Conservation (phyloP, 2,888 invertebrate species). For the Melinaea marsaeus region DNA sequence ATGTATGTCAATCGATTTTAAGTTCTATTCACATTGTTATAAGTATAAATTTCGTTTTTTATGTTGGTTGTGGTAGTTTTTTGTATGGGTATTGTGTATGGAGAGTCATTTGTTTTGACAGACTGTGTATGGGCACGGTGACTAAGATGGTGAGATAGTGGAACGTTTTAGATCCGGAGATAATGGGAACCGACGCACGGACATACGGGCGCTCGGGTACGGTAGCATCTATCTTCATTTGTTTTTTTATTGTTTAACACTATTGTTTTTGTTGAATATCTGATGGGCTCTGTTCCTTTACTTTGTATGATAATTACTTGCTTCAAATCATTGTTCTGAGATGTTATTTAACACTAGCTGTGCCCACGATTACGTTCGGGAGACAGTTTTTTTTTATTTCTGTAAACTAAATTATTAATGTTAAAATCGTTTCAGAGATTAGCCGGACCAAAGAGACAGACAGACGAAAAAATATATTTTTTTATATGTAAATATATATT, state of each 20-base stretch:
- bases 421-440: too few relatives aligned
- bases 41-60: constrained; percentile 32
- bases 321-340: background rate
- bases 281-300: constrained; percentile 7
- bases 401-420: too few relatives aligned
- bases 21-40: constrained; percentile 36
- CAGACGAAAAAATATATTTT: too few relatives aligned
- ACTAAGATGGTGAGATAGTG: constrained; percentile 70
- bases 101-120: constrained; percentile 71
- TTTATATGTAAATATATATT: too few relatives aligned
- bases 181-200: constrained; percentile 50
- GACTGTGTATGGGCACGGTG: constrained; percentile 68
- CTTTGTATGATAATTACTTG: constrained; percentile 6
- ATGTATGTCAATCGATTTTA: constrained; percentile 34
- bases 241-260: constrained; percentile 18
- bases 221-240: constrained; percentile 21
- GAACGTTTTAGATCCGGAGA: constrained; percentile 69
- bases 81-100: constrained; percentile 43
- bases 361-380: too few relatives aligned
- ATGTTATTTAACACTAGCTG: too few relatives aligned
- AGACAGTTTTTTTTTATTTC: too few relatives aligned
- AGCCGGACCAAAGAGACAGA: too few relatives aligned
- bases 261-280: constrained; percentile 15
- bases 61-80: constrained; percentile 30
- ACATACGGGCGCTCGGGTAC: constrained; percentile 19